Evolutionary conservation across 2,113 vertebrate genomes (phyloP), one percentile per base, ranked within the genome.

Genomic region (Laticauda laticaudata): DNA sequence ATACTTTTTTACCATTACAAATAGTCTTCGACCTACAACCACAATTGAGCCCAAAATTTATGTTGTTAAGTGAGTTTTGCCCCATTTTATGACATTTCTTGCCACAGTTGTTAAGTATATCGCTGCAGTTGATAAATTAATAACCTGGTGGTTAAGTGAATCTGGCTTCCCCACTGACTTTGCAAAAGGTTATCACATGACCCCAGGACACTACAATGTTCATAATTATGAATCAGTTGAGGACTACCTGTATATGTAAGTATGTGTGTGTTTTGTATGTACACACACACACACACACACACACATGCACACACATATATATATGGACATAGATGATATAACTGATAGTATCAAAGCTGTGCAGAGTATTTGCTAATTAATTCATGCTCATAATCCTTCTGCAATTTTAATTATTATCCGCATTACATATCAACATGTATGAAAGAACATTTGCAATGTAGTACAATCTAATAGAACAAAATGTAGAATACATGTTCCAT

Each of bases 341-440:
- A 0, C 92, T 2, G 43, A 61, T 24, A 87, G 45, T 53, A 94
- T 7, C 2, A 95, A 95, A 94, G 89, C 21, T 86, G 24, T 1
- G 86, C 8, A 92, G 91, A 91, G 92, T 45, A 26, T 86, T 93
- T 93, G 94, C 39, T 43, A 91, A 39, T 64, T 0, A 85, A 43
- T 57, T 0, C 85, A 57, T 93, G 92, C 85, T 93, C 86, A 94
- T 86, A 90, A 75, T 0, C 24, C 8, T 88, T n/a, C 61, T 87
- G 64, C 34, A 11, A 86, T 86, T 1, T 91, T 8, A 89, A 7
- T n/a, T 92, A 43, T 69, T 10, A 5, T 61, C 0, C 0, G 45
- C 15, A 91, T 53, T 57, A 87, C 45, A 89, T 94, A 91, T 12
- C 93, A 7, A 51, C 94, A 29, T 34, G 59, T 43, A 20, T 4